These are phyloP conservation scores for Penaeus indicus DNA, from an alignment of 1,140 invertebrate genomes.

Conservation along the genomic window DNA sequence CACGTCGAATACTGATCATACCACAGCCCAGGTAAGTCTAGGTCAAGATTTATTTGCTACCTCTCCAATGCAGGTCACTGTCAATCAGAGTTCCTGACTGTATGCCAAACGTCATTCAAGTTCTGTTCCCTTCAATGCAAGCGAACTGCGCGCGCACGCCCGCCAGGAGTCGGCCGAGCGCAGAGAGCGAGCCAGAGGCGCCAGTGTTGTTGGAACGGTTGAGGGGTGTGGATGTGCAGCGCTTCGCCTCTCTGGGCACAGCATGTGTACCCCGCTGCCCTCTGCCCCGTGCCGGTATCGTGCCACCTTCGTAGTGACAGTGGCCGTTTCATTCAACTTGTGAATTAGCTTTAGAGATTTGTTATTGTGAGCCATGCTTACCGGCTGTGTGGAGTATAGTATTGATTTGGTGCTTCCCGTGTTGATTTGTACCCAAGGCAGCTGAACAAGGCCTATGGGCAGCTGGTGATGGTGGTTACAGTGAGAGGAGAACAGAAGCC, in stretches of 20 bases:
- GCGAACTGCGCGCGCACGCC: too few species aligned
- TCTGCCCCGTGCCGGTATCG: constrained; percentile 42
- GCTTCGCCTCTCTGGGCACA: constrained; percentile 53
- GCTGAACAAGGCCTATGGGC: constrained; percentile 38
- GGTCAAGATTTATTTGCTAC: too few species aligned
- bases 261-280: constrained; percentile 60
- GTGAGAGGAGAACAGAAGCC: constrained; percentile 43
- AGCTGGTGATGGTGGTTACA: constrained; percentile 54
- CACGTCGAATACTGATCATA: too few species aligned
- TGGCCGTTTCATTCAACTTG: constrained; percentile 35
- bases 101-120: too few species aligned
- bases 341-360: constrained; percentile 40
- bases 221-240: constrained; percentile 39
- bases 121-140: too few species aligned
- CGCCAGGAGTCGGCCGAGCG: too few species aligned
- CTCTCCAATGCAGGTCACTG: too few species aligned
- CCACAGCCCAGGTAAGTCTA: too few species aligned
- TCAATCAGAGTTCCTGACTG: too few species aligned
- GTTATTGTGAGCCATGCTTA: constrained; percentile 44
- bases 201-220: constrained; percentile 51
- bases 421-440: constrained; percentile 58
- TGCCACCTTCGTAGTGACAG: constrained; percentile 35
- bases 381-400: constrained; percentile 53
- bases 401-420: constrained; percentile 61
- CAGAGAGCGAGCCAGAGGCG: background rate